Evolutionary conservation across 2,113 vertebrate species (phyloP).

Genomic region (Mesitornis unicolor): DNA sequence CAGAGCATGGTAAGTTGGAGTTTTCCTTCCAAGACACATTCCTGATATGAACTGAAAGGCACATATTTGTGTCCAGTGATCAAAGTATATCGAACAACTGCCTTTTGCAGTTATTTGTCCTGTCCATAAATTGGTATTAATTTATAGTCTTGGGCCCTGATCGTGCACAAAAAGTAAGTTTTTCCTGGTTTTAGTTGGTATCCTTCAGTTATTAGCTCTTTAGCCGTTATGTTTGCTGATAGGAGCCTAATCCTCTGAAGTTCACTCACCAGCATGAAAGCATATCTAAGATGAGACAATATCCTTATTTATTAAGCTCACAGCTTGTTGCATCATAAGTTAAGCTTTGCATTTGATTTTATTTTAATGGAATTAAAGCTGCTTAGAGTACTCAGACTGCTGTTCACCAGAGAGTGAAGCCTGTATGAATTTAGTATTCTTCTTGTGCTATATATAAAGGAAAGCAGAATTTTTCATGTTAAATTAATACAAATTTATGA

Average conservation of each 20-base stretch:
- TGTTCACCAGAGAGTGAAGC: not conserved
- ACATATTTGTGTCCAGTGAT: fast-evolving
- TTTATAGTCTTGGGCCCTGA: not conserved
- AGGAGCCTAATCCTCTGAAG: not conserved
- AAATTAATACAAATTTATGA: not conserved
- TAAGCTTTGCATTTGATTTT: not conserved
- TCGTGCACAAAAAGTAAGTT: not conserved
- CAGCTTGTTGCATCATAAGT: not conserved
- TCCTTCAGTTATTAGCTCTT: not conserved
- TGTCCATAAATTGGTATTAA: not conserved
- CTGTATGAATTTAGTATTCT: not conserved
- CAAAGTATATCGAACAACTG: not conserved
- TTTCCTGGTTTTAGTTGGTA: not conserved
- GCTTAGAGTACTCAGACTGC: not conserved
- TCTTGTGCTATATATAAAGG: not conserved
- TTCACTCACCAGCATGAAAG: not conserved
- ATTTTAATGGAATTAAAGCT: not conserved
- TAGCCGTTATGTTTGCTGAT: not conserved
- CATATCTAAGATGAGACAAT: not conserved
- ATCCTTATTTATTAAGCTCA: not conserved
- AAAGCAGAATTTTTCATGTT: not conserved
- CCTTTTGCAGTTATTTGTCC: not conserved
- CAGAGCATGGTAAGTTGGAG: not conserved
- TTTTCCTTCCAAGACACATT: not conserved
- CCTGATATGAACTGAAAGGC: not conserved